Evolutionary conservation across 64 coral and sea anemone genomes (phyloP).

Genomic region (Actinia tenebrosa): DNA sequence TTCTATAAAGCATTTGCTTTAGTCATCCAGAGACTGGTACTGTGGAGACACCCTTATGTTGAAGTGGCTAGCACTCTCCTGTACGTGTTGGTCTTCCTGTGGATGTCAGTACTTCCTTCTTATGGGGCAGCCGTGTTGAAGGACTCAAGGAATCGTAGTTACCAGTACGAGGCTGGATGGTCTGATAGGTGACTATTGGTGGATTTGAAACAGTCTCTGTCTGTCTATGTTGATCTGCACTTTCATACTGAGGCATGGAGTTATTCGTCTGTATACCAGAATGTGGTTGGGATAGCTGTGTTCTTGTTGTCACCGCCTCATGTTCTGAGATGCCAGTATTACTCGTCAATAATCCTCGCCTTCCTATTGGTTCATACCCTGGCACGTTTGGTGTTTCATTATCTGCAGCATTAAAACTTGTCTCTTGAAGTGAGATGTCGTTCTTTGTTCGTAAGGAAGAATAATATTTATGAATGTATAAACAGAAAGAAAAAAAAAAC

Average conservation of each 20-base stretch:
- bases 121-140: neutral
- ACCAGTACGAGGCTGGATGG: neutral
- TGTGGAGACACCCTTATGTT: neutral
- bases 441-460: neutral
- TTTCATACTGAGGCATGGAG: neutral
- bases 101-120: no score
- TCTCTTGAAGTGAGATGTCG: neutral
- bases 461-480: no score
- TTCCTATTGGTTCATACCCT: neutral
- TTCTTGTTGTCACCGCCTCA: neutral
- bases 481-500: no score
- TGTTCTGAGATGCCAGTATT: neutral
- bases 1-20: neutral
- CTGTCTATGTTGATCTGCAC: neutral
- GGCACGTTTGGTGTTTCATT: neutral
- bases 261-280: neutral
- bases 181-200: neutral
- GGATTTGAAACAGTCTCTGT: neutral
- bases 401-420: neutral
- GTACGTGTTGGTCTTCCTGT: neutral
- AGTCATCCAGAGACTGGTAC: neutral
- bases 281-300: neutral
- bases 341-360: neutral
- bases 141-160: neutral
- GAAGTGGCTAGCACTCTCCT: neutral